Conservation (phyloP, 2,113 vertebrate species). For the Hucho hucho region DNA sequence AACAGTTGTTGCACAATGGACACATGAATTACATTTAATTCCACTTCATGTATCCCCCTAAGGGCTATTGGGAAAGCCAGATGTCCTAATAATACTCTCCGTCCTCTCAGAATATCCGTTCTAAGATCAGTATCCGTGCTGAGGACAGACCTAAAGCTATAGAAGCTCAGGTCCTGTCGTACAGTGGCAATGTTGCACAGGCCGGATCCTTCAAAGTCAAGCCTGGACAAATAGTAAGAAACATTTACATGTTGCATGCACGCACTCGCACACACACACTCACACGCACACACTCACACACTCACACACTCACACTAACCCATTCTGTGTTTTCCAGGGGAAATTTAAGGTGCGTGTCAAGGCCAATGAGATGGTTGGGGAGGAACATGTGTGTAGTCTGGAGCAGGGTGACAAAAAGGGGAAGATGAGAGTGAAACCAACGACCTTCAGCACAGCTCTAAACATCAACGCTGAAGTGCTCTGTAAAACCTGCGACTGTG, state of each 20-base stretch:
- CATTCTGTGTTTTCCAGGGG: conserved; percentile 66
- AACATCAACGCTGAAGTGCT: conserved; percentile 68
- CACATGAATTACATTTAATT: no score
- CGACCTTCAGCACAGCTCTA: conserved; percentile 80
- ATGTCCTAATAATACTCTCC: conserved; percentile 3
- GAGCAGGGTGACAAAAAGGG: conserved; percentile 56
- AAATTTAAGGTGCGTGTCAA: conserved; percentile 77
- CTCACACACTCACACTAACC: neutral
- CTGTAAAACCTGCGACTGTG: conserved; percentile 83
- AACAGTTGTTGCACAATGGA: neutral
- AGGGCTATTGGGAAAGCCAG: no score
- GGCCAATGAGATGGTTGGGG: conserved; percentile 62
- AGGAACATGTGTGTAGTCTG: conserved; percentile 74
- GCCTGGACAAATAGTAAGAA: conserved; percentile 80
- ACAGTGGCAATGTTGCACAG: conserved; percentile 43
- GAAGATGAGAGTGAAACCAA: conserved; percentile 80
- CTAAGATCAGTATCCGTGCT: conserved; percentile 88
- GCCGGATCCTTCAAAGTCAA: conserved; percentile 77
- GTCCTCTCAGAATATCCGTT: conserved; percentile 82
- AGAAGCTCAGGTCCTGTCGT: conserved; percentile 71
- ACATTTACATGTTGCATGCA: neutral
- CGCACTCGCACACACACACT: no score
- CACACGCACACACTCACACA: no score
- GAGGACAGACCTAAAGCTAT: conserved; percentile 80
- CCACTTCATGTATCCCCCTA: no score